Evolutionary conservation across 2,888 invertebrate genomes (phyloP).

Genomic region (Catocala nupta): DNA sequence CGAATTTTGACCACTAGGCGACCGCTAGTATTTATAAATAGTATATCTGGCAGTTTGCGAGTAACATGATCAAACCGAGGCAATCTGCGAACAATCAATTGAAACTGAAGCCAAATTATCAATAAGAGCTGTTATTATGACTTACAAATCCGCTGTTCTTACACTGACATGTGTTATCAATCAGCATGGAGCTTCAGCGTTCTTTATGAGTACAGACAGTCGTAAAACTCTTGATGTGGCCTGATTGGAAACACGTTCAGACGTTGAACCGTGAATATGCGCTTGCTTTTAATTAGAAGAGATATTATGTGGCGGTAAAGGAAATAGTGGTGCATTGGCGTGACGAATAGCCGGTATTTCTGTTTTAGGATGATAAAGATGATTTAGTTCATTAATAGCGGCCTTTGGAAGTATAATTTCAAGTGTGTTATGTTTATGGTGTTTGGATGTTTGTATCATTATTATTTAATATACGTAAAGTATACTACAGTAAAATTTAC

Average conservation of each 20-base stretch:
- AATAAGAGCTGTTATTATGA: conserved; percentile 44
- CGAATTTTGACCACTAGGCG: too few relatives aligned
- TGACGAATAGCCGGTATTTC: conserved; percentile 44
- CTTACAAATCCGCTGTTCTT: conserved; percentile 54
- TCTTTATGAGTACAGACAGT: conserved; percentile 81
- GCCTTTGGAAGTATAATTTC: conserved; percentile 8
- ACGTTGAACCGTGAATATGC: conserved; percentile 67
- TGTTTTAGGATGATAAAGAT: conserved; percentile 12
- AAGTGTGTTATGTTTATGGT: neutral
- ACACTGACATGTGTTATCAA: conserved; percentile 79
- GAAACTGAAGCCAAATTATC: conserved; percentile 35
- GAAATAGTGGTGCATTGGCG: conserved; percentile 57
- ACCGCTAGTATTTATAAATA: too few relatives aligned
- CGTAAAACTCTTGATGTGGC: conserved; percentile 76
- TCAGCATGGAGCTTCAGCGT: conserved; percentile 70
- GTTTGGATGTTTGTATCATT: neutral
- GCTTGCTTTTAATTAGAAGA: conserved; percentile 81
- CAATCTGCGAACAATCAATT: conserved; percentile 38
- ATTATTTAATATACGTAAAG: neutral
- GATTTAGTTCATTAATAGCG: conserved; percentile 3
- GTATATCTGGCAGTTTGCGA: neutral
- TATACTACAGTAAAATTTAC: too few relatives aligned
- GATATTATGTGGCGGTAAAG: conserved; percentile 67
- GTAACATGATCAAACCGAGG: conserved; percentile 2
- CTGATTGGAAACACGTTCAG: conserved; percentile 84